Percentiles rank a stretch among this genome's conserved stretches.
These are phyloP conservation scores for Plotosus lineatus DNA, from an alignment of 2,113 vertebrate species.

Conservation along the genomic window DNA sequence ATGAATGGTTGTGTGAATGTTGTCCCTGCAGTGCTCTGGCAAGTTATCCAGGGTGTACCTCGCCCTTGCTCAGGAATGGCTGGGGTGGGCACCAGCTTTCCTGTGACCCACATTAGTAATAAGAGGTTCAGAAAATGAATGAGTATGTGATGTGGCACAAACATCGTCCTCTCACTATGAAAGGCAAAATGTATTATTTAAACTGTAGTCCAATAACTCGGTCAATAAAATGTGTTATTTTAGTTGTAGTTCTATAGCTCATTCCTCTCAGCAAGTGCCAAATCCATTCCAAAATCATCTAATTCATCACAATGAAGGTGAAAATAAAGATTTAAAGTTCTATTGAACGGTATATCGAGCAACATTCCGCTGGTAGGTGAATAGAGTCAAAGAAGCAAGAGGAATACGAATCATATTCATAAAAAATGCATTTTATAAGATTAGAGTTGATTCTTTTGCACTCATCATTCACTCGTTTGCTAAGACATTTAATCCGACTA, in stretches of 20 bases:
- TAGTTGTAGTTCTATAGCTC: slow-evolving; percentile 5
- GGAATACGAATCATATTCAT: too few relatives aligned
- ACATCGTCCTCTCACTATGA: neutral
- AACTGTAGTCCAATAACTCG: neutral
- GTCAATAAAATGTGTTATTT: slow-evolving; percentile 18
- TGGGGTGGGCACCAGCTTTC: too few relatives aligned
- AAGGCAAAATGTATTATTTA: slow-evolving; percentile 2
- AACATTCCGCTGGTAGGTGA: neutral
- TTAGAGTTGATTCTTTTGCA: too few relatives aligned
- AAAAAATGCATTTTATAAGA: too few relatives aligned
- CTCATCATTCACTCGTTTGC: too few relatives aligned
- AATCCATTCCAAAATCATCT: neutral
- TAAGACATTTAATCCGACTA: too few relatives aligned
- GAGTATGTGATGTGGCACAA: neutral
- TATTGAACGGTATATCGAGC: neutral
- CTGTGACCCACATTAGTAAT: too few relatives aligned
- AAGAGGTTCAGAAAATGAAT: too few relatives aligned
- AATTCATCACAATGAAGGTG: slow-evolving; percentile 22
- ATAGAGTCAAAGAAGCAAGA: neutral
- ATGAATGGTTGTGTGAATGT: too few relatives aligned
- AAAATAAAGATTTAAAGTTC: slow-evolving; percentile 3
- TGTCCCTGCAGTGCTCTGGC: too few relatives aligned
- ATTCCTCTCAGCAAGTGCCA: neutral
- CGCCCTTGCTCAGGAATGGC: too few relatives aligned
- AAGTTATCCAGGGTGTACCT: too few relatives aligned